These are phyloP conservation scores for Hozukius guyotensis DNA, from an alignment of 2,797 vertebrate genomes.

Conservation along the genomic window DNA sequence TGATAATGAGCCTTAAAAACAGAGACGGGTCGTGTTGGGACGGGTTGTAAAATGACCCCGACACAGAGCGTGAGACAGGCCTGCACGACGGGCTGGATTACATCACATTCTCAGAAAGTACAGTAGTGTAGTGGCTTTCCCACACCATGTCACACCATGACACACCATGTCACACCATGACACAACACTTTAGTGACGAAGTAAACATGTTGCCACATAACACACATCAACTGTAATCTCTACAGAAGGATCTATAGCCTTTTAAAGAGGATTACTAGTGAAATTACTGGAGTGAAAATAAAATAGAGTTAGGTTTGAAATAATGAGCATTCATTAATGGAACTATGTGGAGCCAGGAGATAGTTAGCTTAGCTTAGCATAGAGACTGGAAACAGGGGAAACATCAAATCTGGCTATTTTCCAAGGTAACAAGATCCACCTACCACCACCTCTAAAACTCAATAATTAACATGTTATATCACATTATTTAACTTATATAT, in stretches of 20 bases:
- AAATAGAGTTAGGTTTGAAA: background rate
- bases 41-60: conserved; percentile 29
- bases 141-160: conserved; percentile 49
- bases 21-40: background rate
- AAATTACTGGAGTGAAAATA: background rate
- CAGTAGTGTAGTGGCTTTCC: conserved; percentile 10
- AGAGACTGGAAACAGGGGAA: background rate
- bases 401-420: background rate
- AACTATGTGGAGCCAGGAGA: background rate
- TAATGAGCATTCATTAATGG: background rate
- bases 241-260: background rate
- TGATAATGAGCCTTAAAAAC: conserved; percentile 28
- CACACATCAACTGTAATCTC: conserved; percentile 6
- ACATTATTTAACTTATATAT: background rate
- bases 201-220: conserved; percentile 15
- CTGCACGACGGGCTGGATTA: conserved; percentile 30
- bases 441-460: background rate
- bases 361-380: background rate
- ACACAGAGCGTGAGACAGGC: conserved; percentile 8
- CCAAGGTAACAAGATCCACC: background rate
- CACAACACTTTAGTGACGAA: conserved; percentile 45
- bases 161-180: conserved; percentile 48
- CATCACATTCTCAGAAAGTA: conserved; percentile 30
- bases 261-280: conserved; percentile 15
- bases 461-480: background rate